A percentile compares a stretch with the other conserved stretches of the same genome.
These are phyloP conservation scores for Phenganax stokvisi DNA, from an alignment of 92 coral and sea anemone species.

Conservation along the genomic window DNA sequence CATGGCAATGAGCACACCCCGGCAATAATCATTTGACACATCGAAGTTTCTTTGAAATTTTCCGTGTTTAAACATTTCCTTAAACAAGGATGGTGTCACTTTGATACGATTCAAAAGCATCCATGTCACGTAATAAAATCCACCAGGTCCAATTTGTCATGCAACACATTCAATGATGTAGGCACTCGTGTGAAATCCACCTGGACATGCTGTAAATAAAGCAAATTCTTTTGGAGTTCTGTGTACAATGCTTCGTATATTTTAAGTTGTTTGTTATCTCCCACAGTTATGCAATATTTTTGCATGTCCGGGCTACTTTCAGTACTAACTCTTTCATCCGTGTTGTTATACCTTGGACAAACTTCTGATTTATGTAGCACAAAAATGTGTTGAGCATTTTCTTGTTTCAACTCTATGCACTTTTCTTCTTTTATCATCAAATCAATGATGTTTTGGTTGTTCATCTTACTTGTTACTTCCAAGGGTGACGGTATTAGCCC, in stretches of 20 bases:
- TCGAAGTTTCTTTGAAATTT: constrained; percentile 32
- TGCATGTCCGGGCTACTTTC: not conserved
- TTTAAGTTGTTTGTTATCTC: constrained; percentile 19
- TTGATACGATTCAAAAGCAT: constrained; percentile 12
- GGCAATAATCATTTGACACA: not conserved
- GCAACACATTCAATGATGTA: constrained; percentile 37
- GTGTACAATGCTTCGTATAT: not conserved
- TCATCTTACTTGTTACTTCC: constrained; percentile 19
- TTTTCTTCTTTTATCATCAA: too few species aligned
- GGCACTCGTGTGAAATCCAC: constrained; percentile 27
- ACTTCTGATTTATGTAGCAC: not conserved
- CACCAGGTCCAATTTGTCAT: constrained; percentile 18
- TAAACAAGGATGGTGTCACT: constrained; percentile 30
- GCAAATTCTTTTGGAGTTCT: constrained; percentile 24
- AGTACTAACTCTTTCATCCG: not conserved
- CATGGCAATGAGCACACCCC: not conserved
- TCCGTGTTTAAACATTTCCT: constrained; percentile 25
- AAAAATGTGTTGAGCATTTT: too few species aligned
- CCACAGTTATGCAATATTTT: not conserved
- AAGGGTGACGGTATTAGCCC: constrained; percentile 27
- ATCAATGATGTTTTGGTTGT: not conserved
- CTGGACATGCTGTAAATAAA: constrained; percentile 12
- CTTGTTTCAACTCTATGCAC: too few species aligned
- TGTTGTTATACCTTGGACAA: not conserved
- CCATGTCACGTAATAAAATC: constrained; percentile 8